A percentile compares a stretch with the other conserved stretches of the same genome.
phyloP scores from a whole-genome alignment of 2,888 invertebrate genomes.

The Standfussiana lucernea region DNA sequence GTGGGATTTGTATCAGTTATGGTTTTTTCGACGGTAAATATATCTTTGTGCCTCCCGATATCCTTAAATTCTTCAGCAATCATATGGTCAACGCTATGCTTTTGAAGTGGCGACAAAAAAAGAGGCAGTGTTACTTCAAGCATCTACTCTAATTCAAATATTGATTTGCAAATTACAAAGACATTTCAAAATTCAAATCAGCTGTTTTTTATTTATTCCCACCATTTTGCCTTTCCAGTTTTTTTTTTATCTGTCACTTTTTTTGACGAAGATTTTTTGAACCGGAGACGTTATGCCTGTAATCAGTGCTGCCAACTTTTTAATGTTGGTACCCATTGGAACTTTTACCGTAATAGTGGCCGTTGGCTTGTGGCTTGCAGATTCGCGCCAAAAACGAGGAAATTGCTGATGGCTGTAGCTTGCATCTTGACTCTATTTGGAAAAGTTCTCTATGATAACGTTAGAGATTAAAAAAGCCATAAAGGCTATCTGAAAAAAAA shows the following conservation, averaged over 20 bases:
- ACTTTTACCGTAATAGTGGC: conserved; percentile 45
- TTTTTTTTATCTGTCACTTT: conserved; percentile 8
- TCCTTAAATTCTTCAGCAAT: conserved; percentile 67
- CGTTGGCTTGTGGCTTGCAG: conserved; percentile 30
- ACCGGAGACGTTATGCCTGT: conserved; percentile 46
- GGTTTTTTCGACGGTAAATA: conserved; percentile 28
- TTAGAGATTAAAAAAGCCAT: not conserved
- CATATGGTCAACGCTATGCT: conserved; percentile 60
- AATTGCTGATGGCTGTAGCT: not conserved
- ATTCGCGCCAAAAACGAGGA: conserved; percentile 17
- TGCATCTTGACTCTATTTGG: not conserved
- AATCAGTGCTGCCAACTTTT: conserved; percentile 21
- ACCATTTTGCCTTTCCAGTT: not conserved
- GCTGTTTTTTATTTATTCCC: conserved; percentile 13
- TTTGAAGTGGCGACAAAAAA: conserved; percentile 55
- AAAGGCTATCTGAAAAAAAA: not conserved
- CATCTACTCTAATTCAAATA: conserved; percentile 37
- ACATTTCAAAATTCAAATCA: conserved; percentile 24
- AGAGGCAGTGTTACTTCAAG: conserved; percentile 33
- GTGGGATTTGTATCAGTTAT: conserved; percentile 44
- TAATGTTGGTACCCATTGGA: conserved; percentile 42
- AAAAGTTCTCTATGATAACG: not conserved
- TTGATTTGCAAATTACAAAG: conserved; percentile 36
- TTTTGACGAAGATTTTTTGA: conserved; percentile 7
- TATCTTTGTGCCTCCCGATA: conserved; percentile 56